A percentile compares a stretch with the other conserved stretches of the same genome.
phyloP scores from a whole-genome alignment of 2,888 invertebrate genomes.

The Sylvicola cinctus region DNA sequence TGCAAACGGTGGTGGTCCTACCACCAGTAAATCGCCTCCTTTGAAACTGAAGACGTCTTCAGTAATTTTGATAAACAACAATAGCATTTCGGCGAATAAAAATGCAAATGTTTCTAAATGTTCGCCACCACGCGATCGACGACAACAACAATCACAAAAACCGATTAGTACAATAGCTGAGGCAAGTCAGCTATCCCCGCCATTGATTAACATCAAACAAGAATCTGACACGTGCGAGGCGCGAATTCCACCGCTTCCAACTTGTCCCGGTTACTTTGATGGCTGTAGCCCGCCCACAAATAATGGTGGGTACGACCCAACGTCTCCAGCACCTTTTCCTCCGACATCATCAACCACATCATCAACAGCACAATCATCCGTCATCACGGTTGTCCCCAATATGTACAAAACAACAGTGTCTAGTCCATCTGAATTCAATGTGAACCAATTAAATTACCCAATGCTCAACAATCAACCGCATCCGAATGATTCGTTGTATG shows the following conservation, averaged over 20 bases:
- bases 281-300: no score
- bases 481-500: slow-evolving; percentile 1
- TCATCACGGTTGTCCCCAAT: background rate
- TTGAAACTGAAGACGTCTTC: no score
- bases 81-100: no score
- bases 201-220: slow-evolving; percentile 2
- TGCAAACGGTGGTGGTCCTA: no score
- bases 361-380: no score
- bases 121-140: background rate
- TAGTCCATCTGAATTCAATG: slow-evolving; percentile 4
- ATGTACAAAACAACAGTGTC: background rate
- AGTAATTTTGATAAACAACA: no score
- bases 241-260: slow-evolving; percentile 12
- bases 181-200: background rate
- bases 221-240: slow-evolving; percentile 1
- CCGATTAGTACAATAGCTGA: background rate
- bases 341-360: background rate
- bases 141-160: background rate
- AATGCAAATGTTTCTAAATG: no score
- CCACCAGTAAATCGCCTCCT: no score
- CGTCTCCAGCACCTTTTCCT: background rate
- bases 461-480: background rate
- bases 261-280: slow-evolving; percentile 11
- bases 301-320: background rate
- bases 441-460: slow-evolving; percentile 2